These are phyloP conservation scores for Megalops atlanticus DNA, from an alignment of 2,113 vertebrate genomes.

Conservation along the genomic window DNA sequence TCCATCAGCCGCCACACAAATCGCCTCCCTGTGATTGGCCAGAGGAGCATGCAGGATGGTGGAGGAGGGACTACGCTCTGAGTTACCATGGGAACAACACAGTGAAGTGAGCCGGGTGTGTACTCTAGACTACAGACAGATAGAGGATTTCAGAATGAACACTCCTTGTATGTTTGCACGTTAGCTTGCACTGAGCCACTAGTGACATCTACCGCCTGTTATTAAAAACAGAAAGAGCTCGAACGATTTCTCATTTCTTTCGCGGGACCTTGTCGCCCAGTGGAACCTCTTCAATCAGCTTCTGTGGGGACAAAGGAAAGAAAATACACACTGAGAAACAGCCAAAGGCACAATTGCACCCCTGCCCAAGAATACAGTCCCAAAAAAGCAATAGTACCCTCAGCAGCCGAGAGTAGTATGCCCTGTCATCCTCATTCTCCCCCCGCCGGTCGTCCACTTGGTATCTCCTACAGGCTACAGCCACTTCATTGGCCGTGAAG, in stretches of 20 bases:
- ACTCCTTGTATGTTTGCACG: no score
- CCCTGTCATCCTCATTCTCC: slow-evolving; percentile 65
- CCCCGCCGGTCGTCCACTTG: slow-evolving; percentile 60
- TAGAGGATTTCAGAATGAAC: no score
- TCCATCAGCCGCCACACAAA: no score
- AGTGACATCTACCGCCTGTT: no score
- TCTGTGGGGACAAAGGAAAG: slow-evolving; percentile 62
- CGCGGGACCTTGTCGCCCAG: slow-evolving; percentile 80
- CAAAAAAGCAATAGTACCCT: slow-evolving; percentile 46
- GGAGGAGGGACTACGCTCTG: no score
- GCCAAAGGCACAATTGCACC: background rate
- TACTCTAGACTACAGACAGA: no score
- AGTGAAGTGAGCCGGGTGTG: no score
- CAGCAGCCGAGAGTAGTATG: slow-evolving; percentile 65
- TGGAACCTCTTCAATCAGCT: slow-evolving; percentile 77
- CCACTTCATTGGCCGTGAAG: slow-evolving; percentile 72
- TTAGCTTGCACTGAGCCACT: no score
- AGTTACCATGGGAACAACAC: no score
- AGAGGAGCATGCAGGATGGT: no score
- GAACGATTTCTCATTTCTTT: slow-evolving; percentile 56
- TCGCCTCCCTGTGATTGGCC: no score
- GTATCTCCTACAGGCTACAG: slow-evolving; percentile 75
- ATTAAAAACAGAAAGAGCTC: background rate
- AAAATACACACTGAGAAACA: background rate
- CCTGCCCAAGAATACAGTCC: background rate